Evolutionary conservation across 2,797 vertebrate species (phyloP).

Genomic region (Tenualosa thibaudeaui): DNA sequence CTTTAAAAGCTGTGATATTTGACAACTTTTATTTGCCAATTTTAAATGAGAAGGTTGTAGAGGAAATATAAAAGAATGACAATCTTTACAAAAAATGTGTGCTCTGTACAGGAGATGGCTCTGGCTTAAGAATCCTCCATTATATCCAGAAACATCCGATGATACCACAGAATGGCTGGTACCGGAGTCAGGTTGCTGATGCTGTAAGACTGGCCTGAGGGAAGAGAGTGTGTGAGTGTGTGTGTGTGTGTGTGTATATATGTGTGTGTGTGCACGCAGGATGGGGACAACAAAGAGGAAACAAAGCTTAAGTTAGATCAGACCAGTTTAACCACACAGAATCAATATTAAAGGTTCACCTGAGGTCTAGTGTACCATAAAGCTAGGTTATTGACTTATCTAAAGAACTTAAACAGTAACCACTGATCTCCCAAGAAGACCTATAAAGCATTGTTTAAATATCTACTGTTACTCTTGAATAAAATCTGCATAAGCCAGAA

Average conservation of each 20-base stretch:
- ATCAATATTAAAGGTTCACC: background rate
- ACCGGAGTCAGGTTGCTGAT: conserved; percentile 66
- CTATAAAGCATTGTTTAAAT: too few relatives aligned
- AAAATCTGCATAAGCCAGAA: too few relatives aligned
- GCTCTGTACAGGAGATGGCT: background rate
- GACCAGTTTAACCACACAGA: background rate
- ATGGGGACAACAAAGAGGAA: too few relatives aligned
- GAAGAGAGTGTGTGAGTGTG: background rate
- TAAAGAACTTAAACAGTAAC: too few relatives aligned
- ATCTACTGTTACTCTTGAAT: too few relatives aligned
- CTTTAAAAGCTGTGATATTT: background rate
- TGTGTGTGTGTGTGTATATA: too few relatives aligned
- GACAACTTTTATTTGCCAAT: background rate
- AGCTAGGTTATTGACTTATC: too few relatives aligned
- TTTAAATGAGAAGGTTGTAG: background rate
- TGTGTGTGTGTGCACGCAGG: too few relatives aligned
- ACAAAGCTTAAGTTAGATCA: background rate
- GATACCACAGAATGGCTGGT: conserved; percentile 72
- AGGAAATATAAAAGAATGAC: background rate
- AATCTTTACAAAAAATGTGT: background rate
- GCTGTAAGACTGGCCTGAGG: conserved; percentile 71
- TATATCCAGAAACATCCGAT: conserved; percentile 55
- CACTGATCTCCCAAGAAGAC: too few relatives aligned
- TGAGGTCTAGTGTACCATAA: too few relatives aligned
- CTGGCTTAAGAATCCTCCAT: background rate